Base-by-base conservation (phyloP, 2,888 invertebrate species). In the Pollenia amentaria region DNA sequence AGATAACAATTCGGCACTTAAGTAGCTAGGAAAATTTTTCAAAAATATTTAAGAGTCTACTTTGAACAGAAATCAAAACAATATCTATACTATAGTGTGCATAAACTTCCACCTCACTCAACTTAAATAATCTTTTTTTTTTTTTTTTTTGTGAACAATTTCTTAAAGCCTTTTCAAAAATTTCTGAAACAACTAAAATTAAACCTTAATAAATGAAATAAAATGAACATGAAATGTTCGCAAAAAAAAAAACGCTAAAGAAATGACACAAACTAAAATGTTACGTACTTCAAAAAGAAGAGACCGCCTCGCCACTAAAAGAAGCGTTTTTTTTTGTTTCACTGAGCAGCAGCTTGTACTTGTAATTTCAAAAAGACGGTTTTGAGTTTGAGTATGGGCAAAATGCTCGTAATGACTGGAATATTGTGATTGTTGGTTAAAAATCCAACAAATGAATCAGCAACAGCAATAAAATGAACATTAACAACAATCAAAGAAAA, bases 191-290 rank as follows among this genome's bases (percentile, higher is more conserved):
- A 75, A 62, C 44, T 60, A 44, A 85, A 77, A 57, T 72, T 65
- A 77, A 85, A 81, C 65, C 70, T 79, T 83, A 79, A 86, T 79
- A 83, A 86, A 70, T 72, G 75, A 48, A 70, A 70, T 79, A 55
- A 82, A 81, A 53, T 38, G 29, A 48, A 64, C n/a, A 29, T 14
- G 18, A 64, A 44, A 53, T 64, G 29, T 14, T 55, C 1, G n/a
- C 7, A 51, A 18, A 57, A 48, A 16, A 62, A 62, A 69, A 67
- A 51, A 48, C 48, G 14, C 48, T 72, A 55, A 79, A 64, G 57
- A 79, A 79, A 79, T 83, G 83, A 86, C 79, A 83, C 70, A 83
- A 83, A 82, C 75, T 69, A 86, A 86, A 86, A 83, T 83, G 70
- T 79, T 79, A 79, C 75, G 70, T 75, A 86, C 83, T 83, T 83